Evolutionary conservation across 1,140 invertebrate genomes (phyloP), one percentile per base, ranked within the genome.

Genomic region (Tenebrio molitor): DNA sequence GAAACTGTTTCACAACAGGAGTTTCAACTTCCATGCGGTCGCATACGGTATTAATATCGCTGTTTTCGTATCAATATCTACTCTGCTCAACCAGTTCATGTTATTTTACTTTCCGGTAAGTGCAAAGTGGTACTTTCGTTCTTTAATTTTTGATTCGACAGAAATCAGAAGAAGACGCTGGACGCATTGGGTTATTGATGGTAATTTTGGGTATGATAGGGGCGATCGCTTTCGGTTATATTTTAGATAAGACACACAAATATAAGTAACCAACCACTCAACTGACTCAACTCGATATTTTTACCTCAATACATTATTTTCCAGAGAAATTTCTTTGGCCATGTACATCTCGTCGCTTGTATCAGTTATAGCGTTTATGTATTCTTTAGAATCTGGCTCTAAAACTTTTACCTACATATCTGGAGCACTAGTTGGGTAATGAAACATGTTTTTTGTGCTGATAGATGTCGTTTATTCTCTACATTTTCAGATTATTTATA

Each of bases 111-210:
- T 79, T 72, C 68, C 72, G 33, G 77, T 79, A 74, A 42, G 73
- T 58, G 15, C 10, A 4, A n/a, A n/a, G n/a, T n/a, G n/a, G n/a
- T n/a, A n/a, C n/a, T n/a, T n/a, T n/a, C n/a, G n/a, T n/a, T n/a
- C n/a, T n/a, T n/a, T n/a, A n/a, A n/a, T 8, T 65, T 33, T 10
- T n/a, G 14, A 29, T 3, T 5, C 16, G 21, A n/a, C 6, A 79
- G 78, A 71, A 76, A 23, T 63, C 33, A 41, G 86, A 87, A 72
- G 82, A 88, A 76, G 86, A 89, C 74, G 89, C 88, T 14, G 92
- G 93, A n/a, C 81, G 86, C 73, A 90, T 94, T 74, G 93, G 93
- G 5, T 80, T 93, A 6, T 82, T 88, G 0, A 87, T 94, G 58
- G 88, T 93, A 1, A 72, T 92, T 0, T 84, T 86, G 14, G 93